Percentiles rank a stretch among this genome's conserved stretches.
phyloP scores from a whole-genome alignment of 2,888 invertebrate species.

The Drosophila melanosoma region DNA sequence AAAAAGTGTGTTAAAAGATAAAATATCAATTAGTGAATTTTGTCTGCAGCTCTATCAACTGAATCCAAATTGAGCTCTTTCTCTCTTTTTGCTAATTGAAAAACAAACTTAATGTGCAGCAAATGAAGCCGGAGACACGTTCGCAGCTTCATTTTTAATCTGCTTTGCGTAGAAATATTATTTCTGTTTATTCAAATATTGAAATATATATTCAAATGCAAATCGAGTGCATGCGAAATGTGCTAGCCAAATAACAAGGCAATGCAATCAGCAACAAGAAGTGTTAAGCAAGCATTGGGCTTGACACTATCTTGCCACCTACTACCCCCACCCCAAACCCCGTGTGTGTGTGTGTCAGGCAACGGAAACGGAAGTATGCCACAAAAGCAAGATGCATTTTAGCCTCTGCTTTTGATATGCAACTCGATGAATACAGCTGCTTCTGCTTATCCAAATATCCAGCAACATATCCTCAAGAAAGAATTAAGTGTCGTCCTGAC shows the following conservation, averaged over 20 bases:
- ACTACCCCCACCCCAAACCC: background rate
- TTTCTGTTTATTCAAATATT: conserved; percentile 51
- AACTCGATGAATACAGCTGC: conserved; percentile 43
- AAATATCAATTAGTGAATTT: conserved; percentile 73
- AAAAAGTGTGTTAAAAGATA: conserved; percentile 67
- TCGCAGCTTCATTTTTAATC: conserved; percentile 30
- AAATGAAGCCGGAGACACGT: conserved; percentile 72
- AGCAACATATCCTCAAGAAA: background rate
- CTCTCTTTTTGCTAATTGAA: conserved; percentile 66
- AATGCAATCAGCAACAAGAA: conserved; percentile 71
- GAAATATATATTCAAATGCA: conserved; percentile 63
- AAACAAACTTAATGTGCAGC: conserved; percentile 64
- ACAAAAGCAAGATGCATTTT: conserved; percentile 74
- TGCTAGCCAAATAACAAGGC: conserved; percentile 70
- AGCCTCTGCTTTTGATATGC: conserved; percentile 69
- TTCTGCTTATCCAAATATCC: conserved; percentile 38
- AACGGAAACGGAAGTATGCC: conserved; percentile 59
- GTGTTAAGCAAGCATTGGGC: conserved; percentile 78
- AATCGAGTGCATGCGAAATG: conserved; percentile 22
- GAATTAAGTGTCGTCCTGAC: background rate
- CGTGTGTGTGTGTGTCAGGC: conserved; percentile 15
- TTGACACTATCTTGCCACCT: conserved; percentile 61
- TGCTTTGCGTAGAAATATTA: conserved; percentile 26
- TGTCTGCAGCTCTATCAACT: conserved; percentile 16
- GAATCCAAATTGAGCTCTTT: background rate